Conservation (phyloP, 2,113 vertebrate species). For the Malurus elegans region DNA sequence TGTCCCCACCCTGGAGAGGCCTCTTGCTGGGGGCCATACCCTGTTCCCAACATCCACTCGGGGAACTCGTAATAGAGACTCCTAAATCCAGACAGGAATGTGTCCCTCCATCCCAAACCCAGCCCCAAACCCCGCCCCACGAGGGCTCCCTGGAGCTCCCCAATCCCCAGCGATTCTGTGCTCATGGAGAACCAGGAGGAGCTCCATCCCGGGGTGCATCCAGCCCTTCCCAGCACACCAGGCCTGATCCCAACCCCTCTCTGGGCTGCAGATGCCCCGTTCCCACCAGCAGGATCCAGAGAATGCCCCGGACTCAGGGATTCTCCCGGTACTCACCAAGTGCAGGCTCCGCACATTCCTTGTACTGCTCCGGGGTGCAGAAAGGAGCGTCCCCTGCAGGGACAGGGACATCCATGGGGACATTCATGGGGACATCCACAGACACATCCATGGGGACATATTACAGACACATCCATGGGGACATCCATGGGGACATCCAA, state of each 20-base stretch:
- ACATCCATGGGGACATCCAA: no score
- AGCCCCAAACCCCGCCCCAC: background rate
- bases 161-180: background rate
- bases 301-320: background rate
- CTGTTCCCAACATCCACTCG: background rate
- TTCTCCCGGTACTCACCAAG: constrained; percentile 80
- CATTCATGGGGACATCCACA: background rate
- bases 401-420: background rate
- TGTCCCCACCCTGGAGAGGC: no score
- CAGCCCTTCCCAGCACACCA: background rate
- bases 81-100: background rate
- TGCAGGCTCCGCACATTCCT: constrained; percentile 96
- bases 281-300: background rate
- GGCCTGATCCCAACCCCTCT: background rate
- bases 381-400: constrained; percentile 89
- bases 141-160: background rate
- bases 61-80: background rate
- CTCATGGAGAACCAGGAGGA: background rate
- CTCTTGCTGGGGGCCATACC: background rate
- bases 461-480: no score
- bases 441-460: no score
- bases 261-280: background rate
- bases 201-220: background rate
- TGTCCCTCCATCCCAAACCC: background rate
- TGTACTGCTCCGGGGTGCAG: constrained; percentile 98